Evolutionary conservation across 2,888 invertebrate species (phyloP).

Genomic region (Dione vanillae): DNA sequence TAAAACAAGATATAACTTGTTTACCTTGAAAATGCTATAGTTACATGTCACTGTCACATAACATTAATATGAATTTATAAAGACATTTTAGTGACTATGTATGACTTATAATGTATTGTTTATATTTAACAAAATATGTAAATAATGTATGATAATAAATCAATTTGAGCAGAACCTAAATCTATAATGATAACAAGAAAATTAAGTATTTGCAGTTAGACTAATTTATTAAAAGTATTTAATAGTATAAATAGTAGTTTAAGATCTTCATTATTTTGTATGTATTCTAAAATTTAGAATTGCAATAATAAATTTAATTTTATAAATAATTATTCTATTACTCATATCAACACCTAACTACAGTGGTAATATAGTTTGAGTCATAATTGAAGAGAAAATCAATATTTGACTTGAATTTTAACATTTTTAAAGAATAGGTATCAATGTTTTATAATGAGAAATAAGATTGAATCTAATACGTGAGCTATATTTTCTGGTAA

Average conservation of each 20-base stretch:
- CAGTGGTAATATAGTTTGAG: not conserved
- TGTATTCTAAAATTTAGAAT: not conserved
- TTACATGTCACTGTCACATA: constrained; percentile 11
- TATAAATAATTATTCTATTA: not conserved
- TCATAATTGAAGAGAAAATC: constrained; percentile 4
- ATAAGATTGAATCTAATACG: not conserved
- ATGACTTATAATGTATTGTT: not conserved
- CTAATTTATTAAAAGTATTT: not conserved
- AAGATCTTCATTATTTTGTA: not conserved
- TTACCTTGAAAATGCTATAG: constrained; percentile 17
- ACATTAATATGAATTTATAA: not conserved
- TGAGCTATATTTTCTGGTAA: not conserved
- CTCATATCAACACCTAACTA: not conserved
- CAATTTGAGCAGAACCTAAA: not conserved
- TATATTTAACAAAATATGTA: not conserved
- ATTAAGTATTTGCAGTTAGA: not conserved
- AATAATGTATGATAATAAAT: not conserved
- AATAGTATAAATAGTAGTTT: too few species aligned
- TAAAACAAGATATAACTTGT: constrained; percentile 17
- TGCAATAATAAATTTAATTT: not conserved
- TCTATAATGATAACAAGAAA: not conserved
- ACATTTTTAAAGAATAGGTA: not conserved
- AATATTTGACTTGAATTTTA: constrained; percentile 8
- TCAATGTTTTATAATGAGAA: not conserved
- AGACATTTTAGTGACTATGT: not conserved